A percentile compares a stretch with the other conserved stretches of the same genome.
Conservation (phyloP, 2,888 invertebrate species). For the Lithophane socia region DNA sequence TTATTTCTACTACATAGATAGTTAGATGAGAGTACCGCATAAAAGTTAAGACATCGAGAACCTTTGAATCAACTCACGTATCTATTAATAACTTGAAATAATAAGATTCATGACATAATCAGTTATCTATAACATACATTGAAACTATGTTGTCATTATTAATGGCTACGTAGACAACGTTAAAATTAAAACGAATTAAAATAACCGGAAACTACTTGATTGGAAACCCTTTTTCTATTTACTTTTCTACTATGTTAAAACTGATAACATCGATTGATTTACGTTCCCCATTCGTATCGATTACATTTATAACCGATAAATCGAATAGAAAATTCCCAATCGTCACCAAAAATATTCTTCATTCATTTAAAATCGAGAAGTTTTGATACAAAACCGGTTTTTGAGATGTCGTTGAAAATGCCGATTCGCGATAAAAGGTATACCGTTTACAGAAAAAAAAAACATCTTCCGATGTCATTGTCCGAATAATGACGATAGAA, state of each 20-base stretch:
- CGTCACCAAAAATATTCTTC: conserved; percentile 54
- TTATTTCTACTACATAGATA: too few relatives aligned
- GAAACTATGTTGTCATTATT: background rate
- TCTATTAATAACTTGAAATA: background rate
- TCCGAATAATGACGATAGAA: conserved; percentile 77
- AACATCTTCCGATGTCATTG: conserved; percentile 78
- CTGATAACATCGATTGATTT: conserved; percentile 63
- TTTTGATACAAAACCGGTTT: conserved; percentile 63
- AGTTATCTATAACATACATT: background rate
- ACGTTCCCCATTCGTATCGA: conserved; percentile 55
- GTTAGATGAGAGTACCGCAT: background rate
- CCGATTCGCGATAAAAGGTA: conserved; percentile 72
- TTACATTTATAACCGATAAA: conserved; percentile 59
- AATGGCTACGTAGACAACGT: conserved; percentile 4
- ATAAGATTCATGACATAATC: background rate
- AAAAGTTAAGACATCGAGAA: background rate
- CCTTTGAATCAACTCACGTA: background rate
- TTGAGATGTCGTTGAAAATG: conserved; percentile 64
- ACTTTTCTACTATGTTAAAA: conserved; percentile 53
- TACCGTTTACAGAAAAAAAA: conserved; percentile 66
- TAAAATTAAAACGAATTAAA: conserved; percentile 44
- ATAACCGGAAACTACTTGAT: conserved; percentile 57
- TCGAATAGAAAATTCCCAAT: conserved; percentile 60
- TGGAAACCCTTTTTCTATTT: conserved; percentile 54
- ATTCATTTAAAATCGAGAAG: conserved; percentile 55